Base-by-base conservation (phyloP, 2,113 vertebrate genomes). In the Bubalus kerabau region DNA sequence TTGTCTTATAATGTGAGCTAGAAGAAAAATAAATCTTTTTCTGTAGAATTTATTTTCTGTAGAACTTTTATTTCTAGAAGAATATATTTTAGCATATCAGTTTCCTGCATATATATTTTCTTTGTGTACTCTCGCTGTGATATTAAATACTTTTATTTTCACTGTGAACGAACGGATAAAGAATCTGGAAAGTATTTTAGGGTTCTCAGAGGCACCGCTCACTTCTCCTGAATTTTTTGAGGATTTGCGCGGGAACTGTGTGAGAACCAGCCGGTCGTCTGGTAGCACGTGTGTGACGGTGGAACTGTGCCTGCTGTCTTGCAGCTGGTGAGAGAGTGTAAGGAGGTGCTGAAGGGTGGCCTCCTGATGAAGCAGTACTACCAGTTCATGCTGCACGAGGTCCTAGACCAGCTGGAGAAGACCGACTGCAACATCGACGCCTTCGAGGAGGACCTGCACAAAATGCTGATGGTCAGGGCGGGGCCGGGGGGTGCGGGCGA, bases 321-420 rank as follows among this genome's bases (percentile, higher is more conserved):
- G 98, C 98, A 99, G 99, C 98, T 99, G 98, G 99, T 99, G 97
- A 99, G 99, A 19, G 99, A 99, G 98, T 99, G 99, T 97, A 99
- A 99, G 95, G 99, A 99, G 98, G 99, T 99, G 90, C 99, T 99
- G 85, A 99, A 99, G 98, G 99, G 99, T 2, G 99, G 99, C 19
- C 99, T 99, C 8, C 98, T 99, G 94, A 99, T 99, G 99, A 99
- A 99, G 98, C 99, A 99, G 99, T 99, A 99, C 98, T 99, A 99
- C 98, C 99, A 99, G 98, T 99, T 99, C 98, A 99, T 99, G 99
- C 99, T 99, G 96, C 99, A 98, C 2, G 99, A 99, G 28, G 99
- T 99, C 28, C 99, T 99, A 57, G 99, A 98, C 17, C 99, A 99
- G 91, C 98, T 99, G 81, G 99, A 99, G 98, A 99, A 99, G 94